Evolutionary conservation across 2,888 invertebrate species (phyloP).

Genomic region (Dusona sp.): DNA sequence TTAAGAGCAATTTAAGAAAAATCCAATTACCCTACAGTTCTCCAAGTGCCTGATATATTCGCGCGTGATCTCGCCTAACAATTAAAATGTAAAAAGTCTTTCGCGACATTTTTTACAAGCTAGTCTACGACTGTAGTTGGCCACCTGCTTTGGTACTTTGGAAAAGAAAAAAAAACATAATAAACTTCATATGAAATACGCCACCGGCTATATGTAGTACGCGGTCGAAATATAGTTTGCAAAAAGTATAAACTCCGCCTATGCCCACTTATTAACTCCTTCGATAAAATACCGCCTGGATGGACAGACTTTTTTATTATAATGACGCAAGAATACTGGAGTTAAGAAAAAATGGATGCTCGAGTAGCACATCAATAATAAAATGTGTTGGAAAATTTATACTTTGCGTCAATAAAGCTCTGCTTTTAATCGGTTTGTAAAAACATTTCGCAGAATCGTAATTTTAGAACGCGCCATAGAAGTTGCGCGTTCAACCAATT

Average conservation of each 20-base stretch:
- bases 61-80: not conserved
- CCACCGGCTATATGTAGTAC: not conserved
- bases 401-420: not conserved
- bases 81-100: slow-evolving; percentile 16
- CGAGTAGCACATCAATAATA: not conserved
- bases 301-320: not conserved
- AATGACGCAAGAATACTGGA: too few relatives aligned
- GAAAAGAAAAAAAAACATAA: not conserved
- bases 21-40: not conserved
- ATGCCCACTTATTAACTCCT: not conserved
- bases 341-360: not conserved
- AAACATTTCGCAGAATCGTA: not conserved
- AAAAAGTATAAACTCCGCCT: not conserved
- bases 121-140: not conserved
- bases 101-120: not conserved
- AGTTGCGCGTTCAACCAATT: not conserved
- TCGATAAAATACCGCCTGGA: not conserved
- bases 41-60: not conserved
- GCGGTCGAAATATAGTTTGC: too few relatives aligned
- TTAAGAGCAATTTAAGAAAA: not conserved
- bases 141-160: not conserved
- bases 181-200: not conserved
- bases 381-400: not conserved
- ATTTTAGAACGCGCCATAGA: not conserved
- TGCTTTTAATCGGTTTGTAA: not conserved